Evolutionary conservation across 2,888 invertebrate genomes (phyloP).

Genomic region (Allacma fusca): DNA sequence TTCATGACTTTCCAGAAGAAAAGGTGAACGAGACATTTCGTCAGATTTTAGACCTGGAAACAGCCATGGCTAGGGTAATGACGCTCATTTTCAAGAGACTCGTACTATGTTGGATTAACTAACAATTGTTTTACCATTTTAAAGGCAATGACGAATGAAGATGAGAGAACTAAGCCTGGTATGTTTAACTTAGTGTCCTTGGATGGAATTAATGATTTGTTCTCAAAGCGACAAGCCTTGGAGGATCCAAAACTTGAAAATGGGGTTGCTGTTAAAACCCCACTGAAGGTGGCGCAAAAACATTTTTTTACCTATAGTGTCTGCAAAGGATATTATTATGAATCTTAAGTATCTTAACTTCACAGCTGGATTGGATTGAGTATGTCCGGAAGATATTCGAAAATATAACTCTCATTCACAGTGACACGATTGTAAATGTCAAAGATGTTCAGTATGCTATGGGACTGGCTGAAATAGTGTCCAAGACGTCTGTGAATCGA

Average conservation of each 20-base stretch:
- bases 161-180: slow-evolving; percentile 53
- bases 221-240: slow-evolving; percentile 30
- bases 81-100: no score
- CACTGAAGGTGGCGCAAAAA: neutral
- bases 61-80: slow-evolving; percentile 53
- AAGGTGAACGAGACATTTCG: slow-evolving; percentile 38
- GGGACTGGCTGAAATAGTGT: slow-evolving; percentile 48
- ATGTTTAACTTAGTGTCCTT: slow-evolving; percentile 55
- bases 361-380: slow-evolving; percentile 59
- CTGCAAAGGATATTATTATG: no score
- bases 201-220: slow-evolving; percentile 50
- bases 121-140: neutral
- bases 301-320: neutral
- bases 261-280: slow-evolving; percentile 8
- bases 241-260: slow-evolving; percentile 29
- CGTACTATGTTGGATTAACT: no score
- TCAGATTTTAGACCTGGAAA: slow-evolving; percentile 54
- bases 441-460: slow-evolving; percentile 56
- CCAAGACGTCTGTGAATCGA: slow-evolving; percentile 36
- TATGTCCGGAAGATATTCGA: slow-evolving; percentile 52
- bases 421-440: slow-evolving; percentile 52
- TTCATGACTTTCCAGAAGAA: neutral
- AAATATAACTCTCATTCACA: slow-evolving; percentile 46
- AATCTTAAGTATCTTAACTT: no score
- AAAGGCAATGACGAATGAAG: slow-evolving; percentile 54